Conservation (phyloP, 2,113 vertebrate species). For the Poeciliopsis turrubarensis region DNA sequence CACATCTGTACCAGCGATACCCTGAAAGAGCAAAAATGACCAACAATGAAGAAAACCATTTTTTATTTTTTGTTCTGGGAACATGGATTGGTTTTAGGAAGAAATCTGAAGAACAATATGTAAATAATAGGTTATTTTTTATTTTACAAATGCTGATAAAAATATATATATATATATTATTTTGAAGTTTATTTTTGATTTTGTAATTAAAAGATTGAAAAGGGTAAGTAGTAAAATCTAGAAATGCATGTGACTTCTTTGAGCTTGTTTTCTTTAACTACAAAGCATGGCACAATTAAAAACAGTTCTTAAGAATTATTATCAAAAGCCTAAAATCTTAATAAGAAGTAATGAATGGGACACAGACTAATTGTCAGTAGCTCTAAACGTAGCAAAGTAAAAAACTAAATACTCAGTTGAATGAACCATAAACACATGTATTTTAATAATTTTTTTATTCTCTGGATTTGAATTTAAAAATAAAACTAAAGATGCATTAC, state of each 20-base stretch:
- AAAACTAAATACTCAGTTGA: background rate
- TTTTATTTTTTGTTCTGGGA: background rate
- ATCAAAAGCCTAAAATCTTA: background rate
- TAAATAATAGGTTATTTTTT: background rate
- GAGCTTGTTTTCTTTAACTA: background rate
- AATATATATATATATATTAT: too few relatives aligned
- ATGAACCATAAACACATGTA: too few relatives aligned
- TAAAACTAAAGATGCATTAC: background rate
- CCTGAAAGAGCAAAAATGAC: constrained; percentile 74
- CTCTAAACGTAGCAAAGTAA: background rate
- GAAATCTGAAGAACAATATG: background rate
- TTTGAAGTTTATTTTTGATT: background rate
- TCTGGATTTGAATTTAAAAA: background rate
- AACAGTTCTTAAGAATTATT: background rate
- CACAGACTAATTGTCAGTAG: background rate
- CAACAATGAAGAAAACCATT: constrained; percentile 1
- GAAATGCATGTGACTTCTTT: background rate
- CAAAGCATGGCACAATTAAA: background rate
- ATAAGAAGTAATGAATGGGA: background rate
- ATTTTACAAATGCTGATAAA: background rate
- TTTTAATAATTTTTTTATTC: background rate
- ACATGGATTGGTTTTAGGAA: background rate
- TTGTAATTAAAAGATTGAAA: background rate
- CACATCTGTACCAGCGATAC: constrained; percentile 96
- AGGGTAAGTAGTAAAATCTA: background rate